These are phyloP conservation scores for Ephialtes manifestator DNA, from an alignment of 2,888 invertebrate genomes.

Conservation along the genomic window DNA sequence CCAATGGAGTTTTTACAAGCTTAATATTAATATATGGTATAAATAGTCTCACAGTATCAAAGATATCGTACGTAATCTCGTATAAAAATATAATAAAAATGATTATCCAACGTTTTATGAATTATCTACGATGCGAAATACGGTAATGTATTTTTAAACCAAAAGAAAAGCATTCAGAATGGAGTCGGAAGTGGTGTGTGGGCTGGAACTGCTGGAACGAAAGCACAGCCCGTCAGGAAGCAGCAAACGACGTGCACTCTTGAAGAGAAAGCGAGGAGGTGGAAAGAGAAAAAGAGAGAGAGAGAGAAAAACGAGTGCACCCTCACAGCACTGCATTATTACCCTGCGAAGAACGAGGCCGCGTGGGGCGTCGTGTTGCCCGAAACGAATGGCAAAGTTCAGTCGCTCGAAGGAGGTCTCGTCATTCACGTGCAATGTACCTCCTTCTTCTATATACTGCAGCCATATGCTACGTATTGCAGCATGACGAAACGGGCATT, in stretches of 20 bases:
- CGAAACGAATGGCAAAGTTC: constrained; percentile 62
- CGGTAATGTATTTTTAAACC: constrained; percentile 36
- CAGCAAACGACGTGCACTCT: constrained; percentile 39
- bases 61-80: too few relatives aligned
- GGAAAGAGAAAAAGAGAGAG: constrained; percentile 14
- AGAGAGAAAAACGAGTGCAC: constrained; percentile 33
- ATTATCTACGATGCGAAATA: background rate
- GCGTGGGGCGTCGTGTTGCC: constrained; percentile 45
- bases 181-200: constrained; percentile 22
- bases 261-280: constrained; percentile 19
- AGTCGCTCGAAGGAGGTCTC: constrained; percentile 58
- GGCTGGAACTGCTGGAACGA: constrained; percentile 40
- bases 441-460: background rate
- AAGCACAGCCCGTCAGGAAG: constrained; percentile 23
- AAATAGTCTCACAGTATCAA: too few relatives aligned
- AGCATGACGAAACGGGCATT: background rate
- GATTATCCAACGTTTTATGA: constrained; percentile 4
- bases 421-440: constrained; percentile 48
- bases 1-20: too few relatives aligned
- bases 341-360: constrained; percentile 45
- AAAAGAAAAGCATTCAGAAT: constrained; percentile 28
- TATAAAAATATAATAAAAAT: too few relatives aligned
- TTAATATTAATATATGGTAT: too few relatives aligned
- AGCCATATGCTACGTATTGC: background rate
- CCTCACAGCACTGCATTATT: constrained; percentile 54